Evolutionary conservation across 2,888 invertebrate species (phyloP).

Genomic region (Gastrophysa polygoni): DNA sequence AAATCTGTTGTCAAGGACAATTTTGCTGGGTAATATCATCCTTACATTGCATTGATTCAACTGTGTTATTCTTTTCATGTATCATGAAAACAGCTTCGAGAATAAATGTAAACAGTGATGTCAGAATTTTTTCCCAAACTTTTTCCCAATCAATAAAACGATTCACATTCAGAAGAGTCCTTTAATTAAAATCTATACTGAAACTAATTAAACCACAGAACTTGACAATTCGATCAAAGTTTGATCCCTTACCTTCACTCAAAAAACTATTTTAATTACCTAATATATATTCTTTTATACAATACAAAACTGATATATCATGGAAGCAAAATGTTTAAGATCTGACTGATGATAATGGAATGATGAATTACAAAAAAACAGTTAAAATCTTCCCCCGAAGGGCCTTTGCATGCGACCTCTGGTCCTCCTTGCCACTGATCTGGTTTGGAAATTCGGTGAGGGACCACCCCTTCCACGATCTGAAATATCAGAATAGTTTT

Average conservation of each 20-base stretch:
- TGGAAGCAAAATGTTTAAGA: not conserved
- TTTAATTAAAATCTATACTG: not conserved
- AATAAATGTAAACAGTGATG: no score
- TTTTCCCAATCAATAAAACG: no score
- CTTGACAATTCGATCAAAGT: not conserved
- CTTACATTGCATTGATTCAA: no score
- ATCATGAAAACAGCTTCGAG: no score
- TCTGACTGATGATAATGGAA: conserved; percentile 6
- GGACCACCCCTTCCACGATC: conserved; percentile 42
- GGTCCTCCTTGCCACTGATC: conserved; percentile 49
- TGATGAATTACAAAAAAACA: not conserved
- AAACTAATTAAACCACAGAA: not conserved
- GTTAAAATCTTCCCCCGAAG: conserved; percentile 41
- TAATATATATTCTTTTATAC: not conserved
- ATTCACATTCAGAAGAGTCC: no score
- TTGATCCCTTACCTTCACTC: not conserved
- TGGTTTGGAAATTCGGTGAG: conserved; percentile 45
- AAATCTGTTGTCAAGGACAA: no score
- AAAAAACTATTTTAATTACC: not conserved
- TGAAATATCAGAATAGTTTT: no score
- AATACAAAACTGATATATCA: not conserved
- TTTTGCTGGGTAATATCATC: no score
- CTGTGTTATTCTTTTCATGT: no score
- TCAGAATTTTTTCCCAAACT: no score
- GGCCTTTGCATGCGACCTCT: conserved; percentile 50